These are phyloP conservation scores for Sphyrna mokarran DNA, from an alignment of 2,113 vertebrate species.

Conservation along the genomic window DNA sequence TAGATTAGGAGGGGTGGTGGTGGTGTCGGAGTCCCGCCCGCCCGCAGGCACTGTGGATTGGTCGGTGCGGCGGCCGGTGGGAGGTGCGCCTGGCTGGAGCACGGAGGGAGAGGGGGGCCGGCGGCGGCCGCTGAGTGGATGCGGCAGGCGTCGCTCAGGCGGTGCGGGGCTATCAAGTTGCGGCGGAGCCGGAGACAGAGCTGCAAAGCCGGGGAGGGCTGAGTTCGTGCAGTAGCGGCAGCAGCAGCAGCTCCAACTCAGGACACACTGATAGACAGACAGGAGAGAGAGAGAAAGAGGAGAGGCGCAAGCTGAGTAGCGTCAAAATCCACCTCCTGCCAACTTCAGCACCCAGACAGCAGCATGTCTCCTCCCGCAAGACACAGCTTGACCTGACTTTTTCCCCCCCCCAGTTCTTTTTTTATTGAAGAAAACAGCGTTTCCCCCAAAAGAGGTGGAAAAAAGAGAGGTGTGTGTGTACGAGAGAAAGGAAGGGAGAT, in stretches of 20 bases:
- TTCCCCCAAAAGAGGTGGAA: background rate
- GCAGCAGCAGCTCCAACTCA: background rate
- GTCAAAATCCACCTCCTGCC: background rate
- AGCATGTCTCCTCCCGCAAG: background rate
- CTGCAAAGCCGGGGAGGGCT: background rate
- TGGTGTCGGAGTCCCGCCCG: background rate
- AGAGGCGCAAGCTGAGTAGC: background rate
- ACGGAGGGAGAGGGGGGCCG: background rate
- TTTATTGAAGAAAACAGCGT: no score
- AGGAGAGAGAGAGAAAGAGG: background rate
- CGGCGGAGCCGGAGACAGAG: background rate
- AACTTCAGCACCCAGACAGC: conserved; percentile 2
- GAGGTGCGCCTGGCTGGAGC: background rate
- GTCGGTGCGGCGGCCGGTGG: background rate
- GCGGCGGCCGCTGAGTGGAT: background rate
- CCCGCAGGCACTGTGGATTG: background rate
- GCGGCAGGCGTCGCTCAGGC: background rate
- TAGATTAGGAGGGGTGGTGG: background rate
- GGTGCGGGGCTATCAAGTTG: conserved; percentile 26
- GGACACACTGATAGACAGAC: background rate
- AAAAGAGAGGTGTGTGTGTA: no score
- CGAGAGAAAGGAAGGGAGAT: background rate
- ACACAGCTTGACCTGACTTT: background rate
- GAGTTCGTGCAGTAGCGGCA: background rate
- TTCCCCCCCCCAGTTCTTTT: no score